Evolutionary conservation across 2,888 invertebrate species (phyloP).

Genomic region (Brachycybe producta): DNA sequence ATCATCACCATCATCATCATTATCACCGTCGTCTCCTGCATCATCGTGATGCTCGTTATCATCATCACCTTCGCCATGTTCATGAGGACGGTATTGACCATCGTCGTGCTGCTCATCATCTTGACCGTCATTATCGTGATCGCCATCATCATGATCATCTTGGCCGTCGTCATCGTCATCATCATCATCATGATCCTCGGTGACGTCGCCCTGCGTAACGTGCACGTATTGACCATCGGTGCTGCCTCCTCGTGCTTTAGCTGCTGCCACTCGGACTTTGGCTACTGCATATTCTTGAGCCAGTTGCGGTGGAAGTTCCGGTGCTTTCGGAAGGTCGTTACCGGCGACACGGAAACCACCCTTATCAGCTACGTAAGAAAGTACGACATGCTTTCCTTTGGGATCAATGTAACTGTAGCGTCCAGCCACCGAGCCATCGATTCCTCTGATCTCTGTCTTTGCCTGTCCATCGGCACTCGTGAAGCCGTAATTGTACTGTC

Average conservation of each 20-base stretch:
- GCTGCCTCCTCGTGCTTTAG: not conserved
- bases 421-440: conserved; percentile 54
- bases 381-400: conserved; percentile 46
- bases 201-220: not conserved
- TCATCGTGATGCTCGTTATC: not conserved
- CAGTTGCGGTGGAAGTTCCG: conserved; percentile 1
- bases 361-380: conserved; percentile 46
- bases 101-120: conserved; percentile 1
- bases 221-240: not conserved
- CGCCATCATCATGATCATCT: not conserved
- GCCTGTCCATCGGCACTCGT: conserved; percentile 53
- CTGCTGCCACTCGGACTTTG: not conserved
- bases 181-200: not conserved
- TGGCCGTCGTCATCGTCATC: not conserved
- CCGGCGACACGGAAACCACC: conserved; percentile 18
- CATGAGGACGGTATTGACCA: not conserved
- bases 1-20: conserved; percentile 3
- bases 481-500: conserved; percentile 59
- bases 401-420: conserved; percentile 54
- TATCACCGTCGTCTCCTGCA: conserved; percentile 1
- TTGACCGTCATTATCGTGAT: not conserved
- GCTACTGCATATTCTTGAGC: no score
- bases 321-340: conserved; percentile 18
- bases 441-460: conserved; percentile 54
- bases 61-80: conserved; percentile 6